phyloP scores from a whole-genome alignment of 2,888 invertebrate genomes.

The Dorcus parallelipipedus region DNA sequence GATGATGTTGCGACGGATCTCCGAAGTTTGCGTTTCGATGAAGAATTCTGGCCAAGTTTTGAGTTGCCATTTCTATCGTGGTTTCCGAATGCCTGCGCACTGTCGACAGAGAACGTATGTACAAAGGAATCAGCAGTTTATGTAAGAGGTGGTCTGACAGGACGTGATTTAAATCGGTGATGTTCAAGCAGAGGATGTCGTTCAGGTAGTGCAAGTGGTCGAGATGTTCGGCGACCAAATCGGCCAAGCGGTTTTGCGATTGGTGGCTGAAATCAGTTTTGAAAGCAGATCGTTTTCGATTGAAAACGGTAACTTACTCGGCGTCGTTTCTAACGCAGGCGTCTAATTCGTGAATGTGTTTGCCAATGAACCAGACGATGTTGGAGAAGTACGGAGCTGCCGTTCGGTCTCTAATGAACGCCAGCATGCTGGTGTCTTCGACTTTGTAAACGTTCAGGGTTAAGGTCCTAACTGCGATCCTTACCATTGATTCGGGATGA shows the following conservation, averaged over 20 bases:
- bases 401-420: constrained; percentile 92
- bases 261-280: constrained; percentile 69
- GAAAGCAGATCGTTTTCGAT: not conserved
- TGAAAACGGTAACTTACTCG: constrained; percentile 66
- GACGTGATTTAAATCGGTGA: constrained; percentile 89
- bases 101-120: constrained; percentile 79
- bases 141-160: constrained; percentile 91
- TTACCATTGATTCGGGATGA: constrained; percentile 97
- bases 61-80: constrained; percentile 60
- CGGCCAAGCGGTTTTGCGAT: constrained; percentile 85
- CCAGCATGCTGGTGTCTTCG: constrained; percentile 90
- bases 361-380: constrained; percentile 98
- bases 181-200: constrained; percentile 90
- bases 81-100: constrained; percentile 50
- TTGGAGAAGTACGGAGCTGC: constrained; percentile 98
- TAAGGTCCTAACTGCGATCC: constrained; percentile 96
- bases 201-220: constrained; percentile 97
- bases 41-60: constrained; percentile 62
- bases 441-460: constrained; percentile 96
- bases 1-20: constrained; percentile 42
- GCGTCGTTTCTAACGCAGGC: constrained; percentile 92
- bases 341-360: constrained; percentile 94
- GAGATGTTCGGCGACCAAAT: constrained; percentile 93
- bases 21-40: constrained; percentile 57
- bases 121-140: constrained; percentile 87